Evolutionary conservation across 2,888 invertebrate species (phyloP).

Genomic region (Osedax frankpressi): DNA sequence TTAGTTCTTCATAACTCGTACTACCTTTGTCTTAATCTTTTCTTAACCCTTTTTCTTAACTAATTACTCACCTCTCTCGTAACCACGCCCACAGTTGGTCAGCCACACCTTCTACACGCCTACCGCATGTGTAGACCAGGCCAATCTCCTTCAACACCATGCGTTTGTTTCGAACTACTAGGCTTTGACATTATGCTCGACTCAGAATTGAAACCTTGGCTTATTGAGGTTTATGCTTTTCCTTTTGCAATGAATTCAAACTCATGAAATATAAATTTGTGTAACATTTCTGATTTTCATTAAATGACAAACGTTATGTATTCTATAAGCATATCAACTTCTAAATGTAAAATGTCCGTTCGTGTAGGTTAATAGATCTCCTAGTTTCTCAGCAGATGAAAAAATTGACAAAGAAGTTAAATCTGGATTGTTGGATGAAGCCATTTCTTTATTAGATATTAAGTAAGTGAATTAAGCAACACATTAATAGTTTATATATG

Average conservation of each 20-base stretch:
- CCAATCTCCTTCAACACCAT: constrained; percentile 36
- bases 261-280: no score
- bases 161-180: constrained; percentile 46
- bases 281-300: no score
- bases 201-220: constrained; percentile 43
- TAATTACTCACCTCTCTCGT: not conserved
- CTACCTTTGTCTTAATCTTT: no score
- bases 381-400: constrained; percentile 46
- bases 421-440: constrained; percentile 40
- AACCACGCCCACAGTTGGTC: constrained; percentile 29
- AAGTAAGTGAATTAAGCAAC: no score
- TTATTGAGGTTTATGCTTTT: no score
- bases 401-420: constrained; percentile 44
- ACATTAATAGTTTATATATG: no score
- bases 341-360: no score
- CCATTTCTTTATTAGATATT: constrained; percentile 42
- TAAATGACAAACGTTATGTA: no score
- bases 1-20: no score
- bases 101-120: constrained; percentile 44
- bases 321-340: no score
- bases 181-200: constrained; percentile 46
- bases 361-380: constrained; percentile 43
- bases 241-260: no score
- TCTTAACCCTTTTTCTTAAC: no score
- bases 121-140: constrained; percentile 47